These are phyloP conservation scores for Machaerirhynchus nigripectus DNA, from an alignment of 2,113 vertebrate species.

Conservation along the genomic window DNA sequence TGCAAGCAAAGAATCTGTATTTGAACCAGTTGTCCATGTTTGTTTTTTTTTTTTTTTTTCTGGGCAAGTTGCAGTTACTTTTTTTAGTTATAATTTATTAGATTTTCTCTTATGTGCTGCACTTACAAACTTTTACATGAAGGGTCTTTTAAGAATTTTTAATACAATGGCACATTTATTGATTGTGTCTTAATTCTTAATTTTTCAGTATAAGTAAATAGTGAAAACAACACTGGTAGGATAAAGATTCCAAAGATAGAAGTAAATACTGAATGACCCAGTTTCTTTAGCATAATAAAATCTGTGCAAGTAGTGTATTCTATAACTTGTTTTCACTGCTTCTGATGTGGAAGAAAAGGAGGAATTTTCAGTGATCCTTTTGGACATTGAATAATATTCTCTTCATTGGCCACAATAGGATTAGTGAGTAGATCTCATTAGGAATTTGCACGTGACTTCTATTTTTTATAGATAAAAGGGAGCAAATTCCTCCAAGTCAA, in stretches of 20 bases:
- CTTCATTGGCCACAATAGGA: constrained; percentile 45
- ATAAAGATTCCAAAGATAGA: not conserved
- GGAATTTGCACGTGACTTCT: constrained; percentile 52
- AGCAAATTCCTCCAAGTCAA: constrained; percentile 54
- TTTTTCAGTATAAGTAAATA: not conserved
- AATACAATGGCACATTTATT: not conserved
- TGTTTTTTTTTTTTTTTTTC: not conserved
- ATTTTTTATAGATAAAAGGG: constrained; percentile 48
- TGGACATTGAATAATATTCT: constrained; percentile 21
- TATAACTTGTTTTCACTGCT: not conserved
- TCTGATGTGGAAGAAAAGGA: not conserved
- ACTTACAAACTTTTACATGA: not conserved
- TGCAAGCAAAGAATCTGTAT: not conserved
- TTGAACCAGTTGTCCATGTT: not conserved
- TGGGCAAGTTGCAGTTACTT: not conserved
- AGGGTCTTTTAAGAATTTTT: not conserved
- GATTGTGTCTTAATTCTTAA: not conserved
- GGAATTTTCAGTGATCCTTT: constrained; percentile 25
- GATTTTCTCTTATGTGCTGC: not conserved
- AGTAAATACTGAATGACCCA: not conserved
- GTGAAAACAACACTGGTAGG: not conserved
- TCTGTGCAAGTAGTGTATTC: not conserved
- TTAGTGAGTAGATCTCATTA: constrained; percentile 57
- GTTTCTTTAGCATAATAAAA: not conserved
- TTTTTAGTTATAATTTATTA: not conserved